These are phyloP conservation scores for Ophiodon elongatus DNA, from an alignment of 2,113 vertebrate genomes.

Conservation along the genomic window DNA sequence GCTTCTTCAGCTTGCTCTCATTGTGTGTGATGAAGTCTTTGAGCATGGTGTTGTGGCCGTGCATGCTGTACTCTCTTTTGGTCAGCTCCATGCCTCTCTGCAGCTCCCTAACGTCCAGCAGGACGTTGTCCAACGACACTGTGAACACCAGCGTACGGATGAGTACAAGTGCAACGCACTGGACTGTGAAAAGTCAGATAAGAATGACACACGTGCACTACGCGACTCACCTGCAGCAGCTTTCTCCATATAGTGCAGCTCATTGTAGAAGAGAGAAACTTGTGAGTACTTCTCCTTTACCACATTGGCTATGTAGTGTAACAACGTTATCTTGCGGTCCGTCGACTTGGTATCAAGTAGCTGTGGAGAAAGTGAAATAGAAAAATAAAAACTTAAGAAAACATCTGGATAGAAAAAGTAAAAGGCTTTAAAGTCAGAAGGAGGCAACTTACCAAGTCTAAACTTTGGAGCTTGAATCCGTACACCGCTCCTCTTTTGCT, in stretches of 20 bases:
- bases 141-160: background rate
- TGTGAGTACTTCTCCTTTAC: conserved; percentile 95
- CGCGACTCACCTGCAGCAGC: conserved; percentile 90
- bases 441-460: conserved; percentile 90
- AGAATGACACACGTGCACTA: no score
- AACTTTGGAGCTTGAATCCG: conserved; percentile 98
- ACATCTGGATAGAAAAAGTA: background rate
- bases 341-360: conserved; percentile 97
- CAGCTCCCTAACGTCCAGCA: conserved; percentile 95
- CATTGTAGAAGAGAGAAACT: conserved; percentile 93
- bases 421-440: background rate
- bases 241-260: conserved; percentile 96
- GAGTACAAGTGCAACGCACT: background rate
- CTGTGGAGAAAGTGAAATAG: conserved; percentile 69
- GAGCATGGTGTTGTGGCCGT: conserved; percentile 91
- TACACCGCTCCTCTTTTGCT: conserved; percentile 98
- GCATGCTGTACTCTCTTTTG: conserved; percentile 91
- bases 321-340: conserved; percentile 92
- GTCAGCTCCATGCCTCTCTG: conserved; percentile 96
- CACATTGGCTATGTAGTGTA: conserved; percentile 97
- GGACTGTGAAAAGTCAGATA: background rate
- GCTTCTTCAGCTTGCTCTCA: conserved; percentile 92
- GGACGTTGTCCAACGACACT: conserved; percentile 97
- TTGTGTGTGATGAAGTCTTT: conserved; percentile 90
- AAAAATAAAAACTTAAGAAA: background rate